Evolutionary conservation across 2,888 invertebrate genomes (phyloP), one percentile per base, ranked within the genome.

Genomic region (Xylophagus ater): DNA sequence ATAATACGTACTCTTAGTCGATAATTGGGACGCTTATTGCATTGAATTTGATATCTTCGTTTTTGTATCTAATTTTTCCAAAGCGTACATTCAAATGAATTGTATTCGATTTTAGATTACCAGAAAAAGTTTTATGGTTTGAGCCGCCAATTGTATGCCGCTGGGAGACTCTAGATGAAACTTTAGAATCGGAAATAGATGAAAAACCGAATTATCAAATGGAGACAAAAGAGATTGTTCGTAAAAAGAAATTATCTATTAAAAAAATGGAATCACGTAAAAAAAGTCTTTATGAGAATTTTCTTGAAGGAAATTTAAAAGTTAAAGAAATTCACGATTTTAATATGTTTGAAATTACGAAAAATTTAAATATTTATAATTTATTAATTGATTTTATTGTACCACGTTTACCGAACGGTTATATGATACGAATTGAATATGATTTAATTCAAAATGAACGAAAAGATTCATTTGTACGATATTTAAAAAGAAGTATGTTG

Each of bases 141-240:
- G 85, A 85, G 51, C 83, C 84, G 0, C 85, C 85, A 0, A 69
- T 78, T 23, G 72, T 81, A 6, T 78, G 81, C 34, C 79, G 80
- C 49, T 84, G 84, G 82, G 74, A 80, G 44, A 58, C 57, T 4
- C 44, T 51, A 26, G 45, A 54, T 5, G 65, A 65, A 47, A 58
- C 58, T 3, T 34, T 66, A 64, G 37, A 62, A 44, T 55, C 56
- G 10, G 56, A 45, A 56, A 56, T 53, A 50, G 58, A 49, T 42
- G 63, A 56, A 41, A 12, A 13, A 20, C 2, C 13, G 6, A 13
- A 12, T 8, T 9, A 2, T 13, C 8, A 21, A 26, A 35, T n/a
- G 4, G 3, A 19, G 4, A n/a, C 19, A n/a, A 10, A 12, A 10
- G 15, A 12, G 14, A 12, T 7, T 25, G 4, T n/a, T 6, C 17